A percentile compares a stretch with the other conserved stretches of the same genome.
These are phyloP conservation scores for Loris lydekkerianus DNA, from an alignment of 2,797 vertebrate genomes.

Conservation along the genomic window DNA sequence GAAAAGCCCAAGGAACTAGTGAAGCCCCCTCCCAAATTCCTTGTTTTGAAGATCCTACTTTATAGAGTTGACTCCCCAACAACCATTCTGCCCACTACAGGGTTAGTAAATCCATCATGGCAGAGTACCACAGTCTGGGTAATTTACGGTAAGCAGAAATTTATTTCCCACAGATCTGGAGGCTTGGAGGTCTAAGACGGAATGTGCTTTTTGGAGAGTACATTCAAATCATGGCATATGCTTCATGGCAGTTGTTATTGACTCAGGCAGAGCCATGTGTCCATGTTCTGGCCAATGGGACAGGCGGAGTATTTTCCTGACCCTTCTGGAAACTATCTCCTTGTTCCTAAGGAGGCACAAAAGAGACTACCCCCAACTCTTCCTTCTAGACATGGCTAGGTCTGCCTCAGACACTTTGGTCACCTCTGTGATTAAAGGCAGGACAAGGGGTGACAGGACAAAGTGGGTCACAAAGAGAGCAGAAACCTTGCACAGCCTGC, in stretches of 20 bases:
- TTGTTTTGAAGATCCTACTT: background rate
- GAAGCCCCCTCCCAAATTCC: background rate
- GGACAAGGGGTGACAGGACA: too few species aligned
- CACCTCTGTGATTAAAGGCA: background rate
- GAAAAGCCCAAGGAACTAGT: background rate
- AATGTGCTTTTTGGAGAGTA: background rate
- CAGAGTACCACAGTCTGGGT: background rate
- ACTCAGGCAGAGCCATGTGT: background rate
- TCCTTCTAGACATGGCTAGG: conserved; percentile 1
- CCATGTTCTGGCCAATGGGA: background rate
- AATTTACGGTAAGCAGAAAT: background rate
- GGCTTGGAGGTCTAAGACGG: background rate
- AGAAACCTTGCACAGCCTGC: background rate
- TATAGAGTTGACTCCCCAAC: background rate
- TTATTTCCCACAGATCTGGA: background rate
- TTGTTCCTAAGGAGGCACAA: background rate
- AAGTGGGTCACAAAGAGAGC: background rate
- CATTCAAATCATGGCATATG: background rate
- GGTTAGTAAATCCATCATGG: background rate
- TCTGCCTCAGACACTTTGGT: background rate
- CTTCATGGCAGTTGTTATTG: background rate
- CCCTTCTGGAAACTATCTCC: background rate
- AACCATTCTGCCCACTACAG: fast-evolving
- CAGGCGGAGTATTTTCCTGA: background rate
- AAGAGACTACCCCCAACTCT: background rate